Base-by-base conservation (phyloP, 53 echinoderm and acorn worm species). In the Paracentrotus lividus region DNA sequence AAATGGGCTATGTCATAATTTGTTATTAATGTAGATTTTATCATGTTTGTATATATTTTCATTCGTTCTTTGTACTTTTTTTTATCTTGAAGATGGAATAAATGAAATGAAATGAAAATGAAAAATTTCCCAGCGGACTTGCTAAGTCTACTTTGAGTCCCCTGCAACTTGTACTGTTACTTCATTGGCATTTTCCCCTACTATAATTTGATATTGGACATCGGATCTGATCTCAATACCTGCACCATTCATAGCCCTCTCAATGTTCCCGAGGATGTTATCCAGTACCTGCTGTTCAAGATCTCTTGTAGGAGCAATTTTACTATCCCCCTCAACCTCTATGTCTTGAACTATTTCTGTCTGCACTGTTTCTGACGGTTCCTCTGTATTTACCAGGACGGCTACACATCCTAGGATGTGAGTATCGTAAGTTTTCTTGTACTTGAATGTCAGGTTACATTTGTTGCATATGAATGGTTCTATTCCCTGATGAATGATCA, bases 121-220 rank as follows among this genome's bases (percentile, higher is more conserved):
- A n/a, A n/a, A n/a, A n/a, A n/a, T n/a, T n/a, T n/a, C n/a, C n/a
- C n/a, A n/a, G n/a, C n/a, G n/a, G n/a, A n/a, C n/a, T n/a, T n/a
- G n/a, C 2, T 53, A 53, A n/a, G n/a, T 60, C 68, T 38, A 72
- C 38, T 40, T 0, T 40, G 49, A 6, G 44, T 81, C 47, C 26
- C 81, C 81, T 45, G 81, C 21, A 23, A 92, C 58, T 23, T 78
- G 57, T 12, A 92, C 54, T 27, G 61, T 78, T 21, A 92, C 54
- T 40, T 92, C 92, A 36, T 55, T 77, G 33, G 56, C 38, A 56
- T 55, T 78, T 34, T 78, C 92, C 32, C 92, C 92, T 8, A 92
- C 92, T 36, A 92, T 77, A 21, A 92, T 92, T 59, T 92, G 92
- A 45, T 92, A 92, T 59, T 92, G 92, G 56, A 92, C 57, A 54